Base-by-base conservation (phyloP, 2,888 invertebrate species). In the Drosophila crucigera region DNA sequence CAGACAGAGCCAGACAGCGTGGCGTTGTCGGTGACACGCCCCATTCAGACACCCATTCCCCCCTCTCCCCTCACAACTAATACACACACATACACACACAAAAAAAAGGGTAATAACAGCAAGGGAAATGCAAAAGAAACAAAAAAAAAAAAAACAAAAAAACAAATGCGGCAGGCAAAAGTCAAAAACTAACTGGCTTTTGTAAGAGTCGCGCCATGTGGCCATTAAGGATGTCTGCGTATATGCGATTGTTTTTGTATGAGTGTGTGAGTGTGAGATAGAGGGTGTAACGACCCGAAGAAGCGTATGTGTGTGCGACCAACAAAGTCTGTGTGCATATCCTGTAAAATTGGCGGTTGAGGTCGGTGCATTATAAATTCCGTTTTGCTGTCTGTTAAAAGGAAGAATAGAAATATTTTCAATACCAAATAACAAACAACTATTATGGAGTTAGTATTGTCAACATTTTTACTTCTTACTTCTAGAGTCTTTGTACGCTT, bases 111-210 rank as follows among this genome's bases (percentile, higher is more conserved):
- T 82, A 82, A 64, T 69, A 76, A 31, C 72, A 54, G 54, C 59
- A 50, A 28, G 43, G 37, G n/a, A 37, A 69, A 43, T 39, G 30
- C 25, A 50, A 43, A 49, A 43, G 39, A 58, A 49, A 39, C 28
- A 53, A 54, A 49, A 68, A 73, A n/a, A 59, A 54, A 52, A 53
- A 14, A 53, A 54, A 49, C 66, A 73, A n/a, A 59, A 54, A 52
- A 53, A 14, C 41, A 62, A 78, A 68, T 75, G 68, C 70, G 78
- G 80, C 88, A 69, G 74, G 30, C 83, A 78, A 87, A 87, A 85
- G 88, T 87, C 85, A 89, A 84, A 85, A 84, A 88, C 90, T 84
- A 85, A 87, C 80, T 84, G 83, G 73, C 88, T 82, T 89, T 89
- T 88, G 85, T 86, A 80, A 75, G 80, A 82, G 72, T 71, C 85